These are phyloP conservation scores for Tragelaphus imberbis DNA, from an alignment of 2,113 vertebrate species.

Conservation along the genomic window DNA sequence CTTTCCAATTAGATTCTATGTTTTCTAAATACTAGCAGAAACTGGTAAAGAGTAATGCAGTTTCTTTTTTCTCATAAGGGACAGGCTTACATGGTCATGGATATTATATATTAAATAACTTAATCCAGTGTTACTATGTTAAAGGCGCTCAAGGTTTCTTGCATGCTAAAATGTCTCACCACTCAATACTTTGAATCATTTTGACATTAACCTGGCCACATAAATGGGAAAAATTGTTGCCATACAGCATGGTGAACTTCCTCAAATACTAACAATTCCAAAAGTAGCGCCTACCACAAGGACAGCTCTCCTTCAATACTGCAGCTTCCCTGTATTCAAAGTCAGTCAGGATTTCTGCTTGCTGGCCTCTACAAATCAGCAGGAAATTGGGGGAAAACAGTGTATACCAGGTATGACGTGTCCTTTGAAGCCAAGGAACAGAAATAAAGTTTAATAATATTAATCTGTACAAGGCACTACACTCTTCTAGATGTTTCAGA, in stretches of 20 bases:
- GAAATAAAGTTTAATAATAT: background rate
- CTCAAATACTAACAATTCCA: background rate
- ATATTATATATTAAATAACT: background rate
- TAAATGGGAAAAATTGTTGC: background rate
- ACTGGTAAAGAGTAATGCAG: background rate
- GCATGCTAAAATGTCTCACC: background rate
- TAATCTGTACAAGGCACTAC: background rate
- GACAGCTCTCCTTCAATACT: background rate
- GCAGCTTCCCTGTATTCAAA: background rate
- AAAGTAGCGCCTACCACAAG: background rate
- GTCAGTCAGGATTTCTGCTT: background rate
- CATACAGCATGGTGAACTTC: background rate
- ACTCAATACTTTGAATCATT: background rate
- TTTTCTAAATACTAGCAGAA: background rate
- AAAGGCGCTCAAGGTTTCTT: background rate
- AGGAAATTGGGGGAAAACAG: background rate
- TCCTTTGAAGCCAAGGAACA: background rate
- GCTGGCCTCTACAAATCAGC: background rate
- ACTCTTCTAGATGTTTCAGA: background rate
- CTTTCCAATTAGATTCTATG: background rate
- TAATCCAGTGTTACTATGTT: background rate
- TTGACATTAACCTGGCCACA: background rate
- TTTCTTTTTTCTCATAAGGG: background rate
- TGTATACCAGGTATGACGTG: background rate
- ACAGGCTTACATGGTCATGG: background rate